Evolutionary conservation across 2,113 vertebrate genomes (phyloP), one percentile per base, ranked within the genome.

Genomic region (Hippolais icterina): DNA sequence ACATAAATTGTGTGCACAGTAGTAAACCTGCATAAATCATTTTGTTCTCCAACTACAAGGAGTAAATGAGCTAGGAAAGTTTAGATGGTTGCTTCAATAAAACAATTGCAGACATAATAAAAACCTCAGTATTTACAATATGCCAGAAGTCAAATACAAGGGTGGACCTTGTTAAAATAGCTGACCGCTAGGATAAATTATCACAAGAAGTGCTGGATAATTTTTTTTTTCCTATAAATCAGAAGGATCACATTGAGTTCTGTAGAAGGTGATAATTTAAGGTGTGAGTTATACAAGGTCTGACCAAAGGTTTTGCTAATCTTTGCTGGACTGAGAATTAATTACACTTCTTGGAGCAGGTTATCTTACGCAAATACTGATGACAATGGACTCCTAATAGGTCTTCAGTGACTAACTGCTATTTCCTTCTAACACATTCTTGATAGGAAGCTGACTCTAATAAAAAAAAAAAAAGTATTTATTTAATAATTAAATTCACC

Each of bases 11-110:
- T 21, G 21, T 7, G 1, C 9, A 12, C 49, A 69, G 9, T 4
- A 74, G 3, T 15, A 74, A 82, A 37, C 5, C 52, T 2, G 2
- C 6, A 52, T 15, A 31, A 70, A 61, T 15, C 0, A 0, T 1
- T 0, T 50, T 60, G 3, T 37, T 83, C 18, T 63, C 23, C 39
- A 78, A 1, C 12, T 23, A 28, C 15, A 28, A 5, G 11, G 60
- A 31, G 8, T 28, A 3, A 7, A 31, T 28, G 41, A 61, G 7
- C 18, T 27, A 47, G 12, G 20, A n/a, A 74, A 42, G 5, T 1
- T 64, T 52, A 61, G n/a, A 59, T 29, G 10, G 5, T 4, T 29
- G 12, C 5, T 50, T 69, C 29, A 66, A 27, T 41, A 39, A 88
- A 68, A 33, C 4, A 78, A 78, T 50, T 23, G 6, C 13, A 89